Conservation (phyloP, 2,797 vertebrate genomes). For the Antrozous pallidus region DNA sequence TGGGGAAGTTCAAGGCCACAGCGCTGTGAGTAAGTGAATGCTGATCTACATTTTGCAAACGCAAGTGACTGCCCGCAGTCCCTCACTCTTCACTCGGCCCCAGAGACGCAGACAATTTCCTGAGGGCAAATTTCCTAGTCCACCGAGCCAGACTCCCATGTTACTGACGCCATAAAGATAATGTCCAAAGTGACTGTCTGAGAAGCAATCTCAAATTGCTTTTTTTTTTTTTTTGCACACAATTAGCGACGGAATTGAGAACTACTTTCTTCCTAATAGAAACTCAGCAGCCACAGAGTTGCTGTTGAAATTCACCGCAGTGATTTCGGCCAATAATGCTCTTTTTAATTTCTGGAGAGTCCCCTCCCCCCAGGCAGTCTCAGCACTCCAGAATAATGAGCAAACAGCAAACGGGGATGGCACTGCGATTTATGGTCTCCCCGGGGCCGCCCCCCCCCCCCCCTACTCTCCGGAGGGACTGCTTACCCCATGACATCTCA, state of each 20-base stretch:
- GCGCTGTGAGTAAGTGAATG: neutral
- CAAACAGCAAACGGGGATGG: neutral
- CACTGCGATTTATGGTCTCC: neutral
- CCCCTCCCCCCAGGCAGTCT: neutral
- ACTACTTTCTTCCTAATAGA: constrained; percentile 11
- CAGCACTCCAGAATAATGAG: neutral
- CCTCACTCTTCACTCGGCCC: neutral
- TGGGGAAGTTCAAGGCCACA: neutral
- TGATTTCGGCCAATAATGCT: neutral
- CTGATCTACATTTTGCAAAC: neutral
- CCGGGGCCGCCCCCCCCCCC: neutral
- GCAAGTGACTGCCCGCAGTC: neutral
- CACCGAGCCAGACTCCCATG: neutral
- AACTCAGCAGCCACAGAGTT: constrained; percentile 8
- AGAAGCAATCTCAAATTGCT: constrained; percentile 4
- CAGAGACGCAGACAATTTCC: neutral
- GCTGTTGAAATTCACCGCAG: constrained; percentile 7
- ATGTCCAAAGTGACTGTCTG: constrained; percentile 5
- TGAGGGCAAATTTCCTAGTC: neutral
- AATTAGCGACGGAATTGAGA: constrained; percentile 38
- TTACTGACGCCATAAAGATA: constrained; percentile 32
- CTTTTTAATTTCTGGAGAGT: neutral
- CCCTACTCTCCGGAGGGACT: neutral
- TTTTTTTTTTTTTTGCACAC: neutral
- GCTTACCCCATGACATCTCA: neutral